Percentiles rank a stretch among this genome's conserved stretches.
Conservation (phyloP, 2,888 invertebrate species). For the Lasioglossum pauxillum region DNA sequence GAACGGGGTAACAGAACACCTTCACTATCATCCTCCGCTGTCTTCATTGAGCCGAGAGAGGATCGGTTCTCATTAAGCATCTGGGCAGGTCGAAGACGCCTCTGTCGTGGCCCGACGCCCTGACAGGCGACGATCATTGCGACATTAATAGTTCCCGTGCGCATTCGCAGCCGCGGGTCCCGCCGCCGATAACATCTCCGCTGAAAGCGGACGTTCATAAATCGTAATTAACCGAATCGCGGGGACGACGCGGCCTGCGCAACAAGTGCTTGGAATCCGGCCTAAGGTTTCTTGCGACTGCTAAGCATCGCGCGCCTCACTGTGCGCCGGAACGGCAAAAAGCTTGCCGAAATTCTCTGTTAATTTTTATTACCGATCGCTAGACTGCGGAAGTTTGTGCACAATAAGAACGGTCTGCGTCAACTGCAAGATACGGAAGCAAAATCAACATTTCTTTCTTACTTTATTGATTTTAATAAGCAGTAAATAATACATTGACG, state of each 20-base stretch:
- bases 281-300: background rate
- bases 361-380: background rate
- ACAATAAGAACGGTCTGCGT: background rate
- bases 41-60: background rate
- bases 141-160: background rate
- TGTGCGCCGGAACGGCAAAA: background rate
- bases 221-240: constrained; percentile 11
- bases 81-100: constrained; percentile 1
- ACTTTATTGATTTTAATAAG: too few species aligned
- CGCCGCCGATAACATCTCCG: background rate
- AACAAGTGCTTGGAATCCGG: background rate
- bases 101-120: constrained; percentile 5
- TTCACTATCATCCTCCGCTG: constrained; percentile 7
- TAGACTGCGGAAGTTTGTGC: background rate
- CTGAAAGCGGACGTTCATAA: constrained; percentile 13
- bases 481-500: too few species aligned
- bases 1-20: background rate
- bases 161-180: background rate
- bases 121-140: background rate
- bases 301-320: background rate
- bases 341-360: background rate
- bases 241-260: background rate
- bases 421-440: background rate
- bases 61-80: constrained; percentile 40
- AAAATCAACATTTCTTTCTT: too few species aligned